A percentile compares a stretch with the other conserved stretches of the same genome.
phyloP scores from a whole-genome alignment of 2,797 vertebrate genomes.

The Lacerta viridis region DNA sequence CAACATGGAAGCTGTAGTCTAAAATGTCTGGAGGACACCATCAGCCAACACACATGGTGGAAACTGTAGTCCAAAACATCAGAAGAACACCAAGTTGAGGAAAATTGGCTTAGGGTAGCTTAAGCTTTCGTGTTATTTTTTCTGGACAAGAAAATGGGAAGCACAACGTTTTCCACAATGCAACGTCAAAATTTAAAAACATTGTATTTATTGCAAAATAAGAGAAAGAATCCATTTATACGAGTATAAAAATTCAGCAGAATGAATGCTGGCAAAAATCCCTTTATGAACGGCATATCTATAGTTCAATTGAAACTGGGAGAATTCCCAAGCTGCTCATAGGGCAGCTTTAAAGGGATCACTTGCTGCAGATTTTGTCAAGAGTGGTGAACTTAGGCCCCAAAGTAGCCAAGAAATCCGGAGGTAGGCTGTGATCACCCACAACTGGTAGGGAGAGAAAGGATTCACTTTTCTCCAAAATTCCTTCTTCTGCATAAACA shows the following conservation, averaged over 20 bases:
- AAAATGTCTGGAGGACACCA: too few relatives aligned
- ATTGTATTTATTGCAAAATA: background rate
- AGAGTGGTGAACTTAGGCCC: constrained; percentile 78
- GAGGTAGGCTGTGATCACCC: constrained; percentile 54
- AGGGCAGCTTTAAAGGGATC: background rate
- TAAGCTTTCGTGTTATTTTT: background rate
- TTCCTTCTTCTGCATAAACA: constrained; percentile 81
- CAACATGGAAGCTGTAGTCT: too few relatives aligned
- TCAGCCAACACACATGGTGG: too few relatives aligned
- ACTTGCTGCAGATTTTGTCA: constrained; percentile 67
- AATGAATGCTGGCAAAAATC: background rate
- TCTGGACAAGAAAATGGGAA: background rate
- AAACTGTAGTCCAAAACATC: too few relatives aligned
- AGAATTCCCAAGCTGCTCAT: background rate
- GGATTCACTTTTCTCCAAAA: constrained; percentile 60
- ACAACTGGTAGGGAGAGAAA: constrained; percentile 73
- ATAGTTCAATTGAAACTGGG: background rate
- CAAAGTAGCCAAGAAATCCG: constrained; percentile 79
- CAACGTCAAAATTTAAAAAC: background rate
- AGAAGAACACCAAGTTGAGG: too few relatives aligned
- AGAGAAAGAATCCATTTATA: background rate
- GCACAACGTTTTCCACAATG: background rate
- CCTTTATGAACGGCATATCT: background rate
- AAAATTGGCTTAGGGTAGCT: too few relatives aligned
- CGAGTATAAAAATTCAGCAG: background rate